Conservation (phyloP, 2,888 invertebrate genomes). For the Tiphia femorata region DNA sequence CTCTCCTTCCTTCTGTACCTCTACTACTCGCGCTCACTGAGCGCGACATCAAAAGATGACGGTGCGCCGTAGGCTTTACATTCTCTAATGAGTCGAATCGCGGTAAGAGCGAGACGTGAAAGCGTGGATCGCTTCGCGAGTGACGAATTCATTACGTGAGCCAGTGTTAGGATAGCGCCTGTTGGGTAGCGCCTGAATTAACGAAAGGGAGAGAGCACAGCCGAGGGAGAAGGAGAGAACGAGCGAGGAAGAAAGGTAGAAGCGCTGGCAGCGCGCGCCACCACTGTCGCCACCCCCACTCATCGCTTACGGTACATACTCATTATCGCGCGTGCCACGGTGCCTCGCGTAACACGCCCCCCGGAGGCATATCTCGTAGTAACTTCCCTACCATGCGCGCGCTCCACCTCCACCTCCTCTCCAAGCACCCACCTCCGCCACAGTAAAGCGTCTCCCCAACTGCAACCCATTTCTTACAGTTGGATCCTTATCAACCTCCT, state of each 20-base stretch:
- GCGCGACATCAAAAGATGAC: slow-evolving; percentile 63
- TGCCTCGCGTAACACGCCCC: slow-evolving; percentile 15
- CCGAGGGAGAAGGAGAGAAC: not conserved
- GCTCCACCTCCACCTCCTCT: no score
- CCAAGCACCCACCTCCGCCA: no score
- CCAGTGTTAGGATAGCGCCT: slow-evolving; percentile 36
- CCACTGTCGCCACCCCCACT: slow-evolving; percentile 27
- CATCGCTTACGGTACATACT: slow-evolving; percentile 28
- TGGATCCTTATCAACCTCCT: no score
- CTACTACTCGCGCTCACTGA: not conserved
- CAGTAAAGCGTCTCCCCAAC: no score
- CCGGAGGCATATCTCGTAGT: slow-evolving; percentile 23
- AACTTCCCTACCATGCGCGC: no score
- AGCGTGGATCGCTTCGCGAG: no score
- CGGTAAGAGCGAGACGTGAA: slow-evolving; percentile 41
- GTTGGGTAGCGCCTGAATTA: slow-evolving; percentile 12
- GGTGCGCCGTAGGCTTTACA: slow-evolving; percentile 45
- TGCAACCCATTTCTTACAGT: no score
- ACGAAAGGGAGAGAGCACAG: not conserved
- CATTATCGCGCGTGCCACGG: slow-evolving; percentile 43
- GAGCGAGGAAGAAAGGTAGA: not conserved
- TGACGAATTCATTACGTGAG: slow-evolving; percentile 61
- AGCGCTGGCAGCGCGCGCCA: slow-evolving; percentile 15
- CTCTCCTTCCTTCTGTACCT: not conserved
- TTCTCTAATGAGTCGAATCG: slow-evolving; percentile 67